Percentiles rank a stretch among this genome's conserved stretches.
phyloP scores from a whole-genome alignment of 2,113 vertebrate genomes.

The Toxostoma redivivum region DNA sequence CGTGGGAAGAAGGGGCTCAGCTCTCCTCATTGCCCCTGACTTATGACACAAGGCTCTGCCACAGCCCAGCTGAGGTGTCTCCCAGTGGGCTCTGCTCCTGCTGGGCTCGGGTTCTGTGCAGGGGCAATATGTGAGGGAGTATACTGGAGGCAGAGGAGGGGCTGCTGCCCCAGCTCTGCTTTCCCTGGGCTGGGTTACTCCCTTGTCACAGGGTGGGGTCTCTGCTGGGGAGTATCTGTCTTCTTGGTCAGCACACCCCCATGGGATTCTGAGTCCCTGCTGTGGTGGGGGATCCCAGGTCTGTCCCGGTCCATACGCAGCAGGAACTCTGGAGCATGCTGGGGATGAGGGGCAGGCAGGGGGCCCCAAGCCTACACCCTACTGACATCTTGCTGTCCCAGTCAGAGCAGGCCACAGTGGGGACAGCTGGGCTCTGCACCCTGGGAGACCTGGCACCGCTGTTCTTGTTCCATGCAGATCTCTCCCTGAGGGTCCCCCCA shows the following conservation, averaged over 20 bases:
- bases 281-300: neutral
- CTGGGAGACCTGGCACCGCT: neutral
- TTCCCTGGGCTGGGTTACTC: neutral
- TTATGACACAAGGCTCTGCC: neutral
- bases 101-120: neutral
- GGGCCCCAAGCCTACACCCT: too few species aligned
- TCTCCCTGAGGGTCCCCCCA: neutral
- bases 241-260: too few species aligned
- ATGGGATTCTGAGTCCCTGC: neutral
- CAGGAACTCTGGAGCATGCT: neutral
- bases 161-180: neutral
- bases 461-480: neutral
- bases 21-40: neutral
- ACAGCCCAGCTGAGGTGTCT: accelerated
- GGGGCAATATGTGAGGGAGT: accelerated
- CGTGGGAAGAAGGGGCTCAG: accelerated
- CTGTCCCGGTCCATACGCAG: accelerated
- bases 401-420: accelerated
- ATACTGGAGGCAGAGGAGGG: neutral
- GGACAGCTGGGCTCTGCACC: neutral
- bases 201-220: neutral
- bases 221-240: neutral
- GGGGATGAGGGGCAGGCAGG: too few species aligned
- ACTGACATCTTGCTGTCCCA: neutral
- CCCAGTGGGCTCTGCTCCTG: accelerated